A percentile compares a stretch with the other conserved stretches of the same genome.
Conservation (phyloP, 2,888 invertebrate genomes). For the Phyto melanocephala region DNA sequence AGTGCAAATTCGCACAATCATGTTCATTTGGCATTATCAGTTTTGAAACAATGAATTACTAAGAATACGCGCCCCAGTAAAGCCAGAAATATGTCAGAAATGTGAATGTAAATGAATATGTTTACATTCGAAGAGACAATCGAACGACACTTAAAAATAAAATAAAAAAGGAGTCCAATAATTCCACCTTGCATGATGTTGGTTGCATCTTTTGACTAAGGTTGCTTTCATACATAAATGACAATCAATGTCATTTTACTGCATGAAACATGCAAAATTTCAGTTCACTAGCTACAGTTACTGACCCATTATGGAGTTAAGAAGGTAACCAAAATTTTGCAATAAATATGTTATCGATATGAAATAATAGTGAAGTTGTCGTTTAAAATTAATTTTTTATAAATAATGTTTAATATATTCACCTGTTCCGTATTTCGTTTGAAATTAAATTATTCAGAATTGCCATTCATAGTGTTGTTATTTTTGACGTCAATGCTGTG, state of each 20-base stretch:
- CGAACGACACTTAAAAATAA: neutral
- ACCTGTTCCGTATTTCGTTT: no score
- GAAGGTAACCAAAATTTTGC: no score
- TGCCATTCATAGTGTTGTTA: no score
- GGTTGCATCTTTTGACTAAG: conserved; percentile 27
- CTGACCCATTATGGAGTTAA: conserved; percentile 19
- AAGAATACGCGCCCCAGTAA: neutral
- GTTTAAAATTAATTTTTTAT: no score
- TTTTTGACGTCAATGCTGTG: no score
- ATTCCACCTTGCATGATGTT: neutral
- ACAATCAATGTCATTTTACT: conserved; percentile 49
- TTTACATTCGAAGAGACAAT: neutral
- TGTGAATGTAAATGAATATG: neutral
- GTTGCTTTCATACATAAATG: conserved; percentile 30
- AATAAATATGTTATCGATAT: no score
- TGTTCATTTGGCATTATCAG: neutral
- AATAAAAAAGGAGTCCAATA: neutral
- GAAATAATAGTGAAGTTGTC: no score
- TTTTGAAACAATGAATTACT: neutral
- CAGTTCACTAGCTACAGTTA: conserved; percentile 22
- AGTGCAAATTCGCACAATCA: neutral
- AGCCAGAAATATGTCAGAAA: neutral
- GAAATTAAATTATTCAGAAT: no score
- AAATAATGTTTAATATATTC: no score
- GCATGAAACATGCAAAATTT: conserved; percentile 32